Evolutionary conservation across 2,113 vertebrate genomes (phyloP), one percentile per base, ranked within the genome.

Genomic region (Oreochromis aureus): DNA sequence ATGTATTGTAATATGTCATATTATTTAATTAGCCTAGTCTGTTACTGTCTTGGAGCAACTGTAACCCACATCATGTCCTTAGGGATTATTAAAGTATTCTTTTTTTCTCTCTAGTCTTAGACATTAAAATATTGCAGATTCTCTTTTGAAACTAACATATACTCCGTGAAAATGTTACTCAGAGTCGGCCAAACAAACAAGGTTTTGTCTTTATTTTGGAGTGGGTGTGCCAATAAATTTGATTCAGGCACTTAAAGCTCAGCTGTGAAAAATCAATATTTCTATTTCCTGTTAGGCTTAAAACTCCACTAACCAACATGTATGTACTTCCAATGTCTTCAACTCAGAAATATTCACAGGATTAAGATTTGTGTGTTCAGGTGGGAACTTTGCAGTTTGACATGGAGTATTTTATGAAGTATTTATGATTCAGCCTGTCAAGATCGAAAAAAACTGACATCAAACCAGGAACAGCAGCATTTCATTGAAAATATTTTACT

Each of bases 271-370:
- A 36, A n/a, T 39, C 3, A 0, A 13, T 39, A 22, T 39, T 66
- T 13, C 61, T 66, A 39, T 66, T 39, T 66, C 34, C 61, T 66
- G 61, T 39, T 12, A 2, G 32, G 32, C 12, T 66, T 66, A n/a
- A 39, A 39, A 66, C 4, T 19, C 61, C 10, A 66, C 61, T 66
- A 0, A 41, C n/a, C 66, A 71, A 0, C 66, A 71, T 1, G 0
- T 3, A 6, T 44, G n/a, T 44, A 24, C 22, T 24, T 44, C n/a
- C 3, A 0, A n/a, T 22, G 36, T 41, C n/a, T 71, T 22, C 66
- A 39, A 1, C 36, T 71, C 66, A 16, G 46, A 48, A 16, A 16
- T 16, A 48, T 48, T 41, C 39, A 41, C 39, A 11, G 39, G 10
- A 41, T 4, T 41, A 10, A 10, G 39, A 41, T 41, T 10, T 41